These are phyloP conservation scores for Thymelicus sylvestris DNA, from an alignment of 2,888 invertebrate genomes.

Conservation along the genomic window DNA sequence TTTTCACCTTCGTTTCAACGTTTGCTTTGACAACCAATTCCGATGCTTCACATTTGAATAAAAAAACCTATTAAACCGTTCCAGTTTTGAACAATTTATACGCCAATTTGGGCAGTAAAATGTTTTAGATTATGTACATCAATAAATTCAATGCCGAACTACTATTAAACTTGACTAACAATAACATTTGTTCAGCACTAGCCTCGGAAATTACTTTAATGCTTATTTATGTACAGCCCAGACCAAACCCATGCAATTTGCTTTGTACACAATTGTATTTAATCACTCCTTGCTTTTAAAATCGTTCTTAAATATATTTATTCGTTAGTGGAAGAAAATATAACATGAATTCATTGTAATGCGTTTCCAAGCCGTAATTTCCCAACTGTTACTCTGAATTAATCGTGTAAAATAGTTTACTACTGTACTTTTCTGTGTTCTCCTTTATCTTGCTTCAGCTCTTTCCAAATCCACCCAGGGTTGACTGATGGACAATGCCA, in stretches of 20 bases:
- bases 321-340: not conserved
- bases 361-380: not conserved
- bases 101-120: conserved; percentile 19
- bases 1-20: conserved; percentile 15
- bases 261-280: conserved; percentile 26
- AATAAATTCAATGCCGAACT: conserved; percentile 19
- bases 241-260: conserved; percentile 19
- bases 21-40: conserved; percentile 22
- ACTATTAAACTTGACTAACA: conserved; percentile 23
- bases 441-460: too few relatives aligned
- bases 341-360: conserved; percentile 21
- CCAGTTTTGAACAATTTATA: conserved; percentile 7
- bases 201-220: conserved; percentile 31
- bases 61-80: conserved; percentile 8
- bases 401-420: too few relatives aligned
- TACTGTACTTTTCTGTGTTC: too few relatives aligned
- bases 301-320: conserved; percentile 50
- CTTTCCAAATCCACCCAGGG: too few relatives aligned
- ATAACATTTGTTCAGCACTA: conserved; percentile 28
- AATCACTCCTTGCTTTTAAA: conserved; percentile 23
- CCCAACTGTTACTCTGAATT: not conserved
- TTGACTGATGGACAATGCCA: too few relatives aligned
- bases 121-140: conserved; percentile 7
- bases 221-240: conserved; percentile 30
- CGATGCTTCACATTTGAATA: conserved; percentile 20